Evolutionary conservation across 1,140 invertebrate species (phyloP).

Genomic region (Epicauta chinensis): DNA sequence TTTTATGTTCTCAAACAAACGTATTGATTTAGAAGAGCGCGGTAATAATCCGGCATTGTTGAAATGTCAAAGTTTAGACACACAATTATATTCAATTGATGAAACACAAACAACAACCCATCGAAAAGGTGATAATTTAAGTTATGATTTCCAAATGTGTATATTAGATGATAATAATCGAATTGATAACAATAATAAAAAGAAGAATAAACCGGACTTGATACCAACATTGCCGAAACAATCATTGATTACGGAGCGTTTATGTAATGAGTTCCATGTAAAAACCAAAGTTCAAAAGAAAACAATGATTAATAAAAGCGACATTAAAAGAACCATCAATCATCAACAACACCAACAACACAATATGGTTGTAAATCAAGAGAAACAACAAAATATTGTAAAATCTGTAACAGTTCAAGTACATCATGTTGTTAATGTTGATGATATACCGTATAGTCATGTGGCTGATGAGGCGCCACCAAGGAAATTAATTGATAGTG

Average conservation of each 20-base stretch:
- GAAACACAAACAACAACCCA: constrained; percentile 9
- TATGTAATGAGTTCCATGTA: constrained; percentile 36
- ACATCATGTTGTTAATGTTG: constrained; percentile 24
- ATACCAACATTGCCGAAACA: constrained; percentile 34
- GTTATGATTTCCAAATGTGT: constrained; percentile 33
- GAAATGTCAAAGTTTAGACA: constrained; percentile 38
- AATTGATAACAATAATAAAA: constrained; percentile 5
- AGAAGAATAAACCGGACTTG: constrained; percentile 30
- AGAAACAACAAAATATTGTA: constrained; percentile 11
- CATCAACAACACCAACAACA: too few species aligned
- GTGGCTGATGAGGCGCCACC: constrained; percentile 32
- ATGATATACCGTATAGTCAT: constrained; percentile 36
- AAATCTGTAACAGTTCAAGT: constrained; percentile 30
- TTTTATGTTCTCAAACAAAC: constrained; percentile 37
- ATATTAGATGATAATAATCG: constrained; percentile 30
- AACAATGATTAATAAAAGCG: constrained; percentile 12
- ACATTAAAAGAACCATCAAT: neutral
- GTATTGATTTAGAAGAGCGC: constrained; percentile 27
- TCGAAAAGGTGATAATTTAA: neutral
- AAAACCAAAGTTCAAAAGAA: constrained; percentile 36
- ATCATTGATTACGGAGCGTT: constrained; percentile 33
- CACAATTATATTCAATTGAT: constrained; percentile 26
- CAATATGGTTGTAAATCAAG: too few species aligned
- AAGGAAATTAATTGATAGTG: constrained; percentile 15
- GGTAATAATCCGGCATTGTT: constrained; percentile 27